Conservation (phyloP, 2,888 invertebrate genomes). For the Tanytarsus gracilentus region DNA sequence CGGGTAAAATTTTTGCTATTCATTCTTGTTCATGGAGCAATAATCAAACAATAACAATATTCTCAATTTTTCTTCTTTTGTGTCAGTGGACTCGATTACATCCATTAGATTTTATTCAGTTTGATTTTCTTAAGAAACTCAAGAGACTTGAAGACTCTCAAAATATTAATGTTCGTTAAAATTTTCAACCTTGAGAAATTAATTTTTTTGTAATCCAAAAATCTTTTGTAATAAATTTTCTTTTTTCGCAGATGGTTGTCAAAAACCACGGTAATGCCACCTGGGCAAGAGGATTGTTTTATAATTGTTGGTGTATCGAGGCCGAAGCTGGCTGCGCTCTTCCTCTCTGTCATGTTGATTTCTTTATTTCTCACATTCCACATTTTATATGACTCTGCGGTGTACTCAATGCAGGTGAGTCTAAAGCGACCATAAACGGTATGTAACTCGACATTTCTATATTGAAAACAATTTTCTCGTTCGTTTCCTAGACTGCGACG, state of each 20-base stretch:
- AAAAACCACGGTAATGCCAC: slow-evolving; percentile 65
- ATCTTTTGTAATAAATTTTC: neutral
- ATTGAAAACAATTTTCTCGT: slow-evolving; percentile 27
- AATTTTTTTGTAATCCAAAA: too few species aligned
- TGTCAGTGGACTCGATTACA: too few species aligned
- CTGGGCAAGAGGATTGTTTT: slow-evolving; percentile 77
- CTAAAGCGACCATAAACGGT: neutral
- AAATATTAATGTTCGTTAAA: too few species aligned
- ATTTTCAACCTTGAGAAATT: too few species aligned
- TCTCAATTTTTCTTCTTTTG: too few species aligned
- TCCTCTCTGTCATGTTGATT: slow-evolving; percentile 68
- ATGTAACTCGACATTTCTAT: slow-evolving; percentile 22
- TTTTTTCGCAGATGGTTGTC: slow-evolving; percentile 62
- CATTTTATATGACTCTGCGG: slow-evolving; percentile 74
- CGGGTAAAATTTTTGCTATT: too few species aligned
- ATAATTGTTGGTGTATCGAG: slow-evolving; percentile 75
- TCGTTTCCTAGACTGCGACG: slow-evolving; percentile 47
- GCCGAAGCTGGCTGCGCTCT: slow-evolving; percentile 68
- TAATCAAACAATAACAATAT: too few species aligned
- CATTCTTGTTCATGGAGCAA: too few species aligned
- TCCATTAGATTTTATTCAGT: too few species aligned
- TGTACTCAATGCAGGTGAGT: slow-evolving; percentile 62
- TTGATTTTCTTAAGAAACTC: too few species aligned
- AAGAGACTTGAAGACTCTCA: too few species aligned
- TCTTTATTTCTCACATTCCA: slow-evolving; percentile 79